These are phyloP conservation scores for Ruditapes philippinarum DNA, from an alignment of 1,140 invertebrate genomes.

Conservation along the genomic window DNA sequence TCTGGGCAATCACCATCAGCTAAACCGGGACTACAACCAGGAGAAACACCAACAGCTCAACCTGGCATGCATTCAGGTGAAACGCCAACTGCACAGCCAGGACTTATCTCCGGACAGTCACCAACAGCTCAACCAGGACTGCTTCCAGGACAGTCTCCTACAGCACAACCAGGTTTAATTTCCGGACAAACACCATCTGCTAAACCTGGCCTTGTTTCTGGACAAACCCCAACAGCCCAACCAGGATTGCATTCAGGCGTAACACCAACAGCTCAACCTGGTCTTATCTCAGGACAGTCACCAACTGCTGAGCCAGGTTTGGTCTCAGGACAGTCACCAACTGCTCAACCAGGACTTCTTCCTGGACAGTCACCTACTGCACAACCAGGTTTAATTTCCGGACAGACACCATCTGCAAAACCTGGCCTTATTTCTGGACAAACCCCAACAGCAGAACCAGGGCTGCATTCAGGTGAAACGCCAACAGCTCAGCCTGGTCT, in stretches of 20 bases:
- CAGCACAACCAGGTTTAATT: slow-evolving; percentile 26
- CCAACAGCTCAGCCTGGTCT: slow-evolving; percentile 41
- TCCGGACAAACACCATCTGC: slow-evolving; percentile 24
- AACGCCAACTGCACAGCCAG: slow-evolving; percentile 44
- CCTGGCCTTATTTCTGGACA: background rate
- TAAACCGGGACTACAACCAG: background rate
- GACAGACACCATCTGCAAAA: background rate
- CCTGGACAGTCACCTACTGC: background rate
- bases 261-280: slow-evolving; percentile 32
- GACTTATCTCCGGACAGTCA: background rate
- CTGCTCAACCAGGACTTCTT: background rate
- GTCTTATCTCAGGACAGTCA: background rate
- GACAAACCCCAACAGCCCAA: slow-evolving; percentile 55
- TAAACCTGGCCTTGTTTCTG: slow-evolving; percentile 17
- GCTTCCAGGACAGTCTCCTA: slow-evolving; percentile 21
- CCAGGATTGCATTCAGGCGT: background rate
- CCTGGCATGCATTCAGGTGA: background rate
- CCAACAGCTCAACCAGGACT: slow-evolving; percentile 40
- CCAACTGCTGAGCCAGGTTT: background rate
- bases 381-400: background rate
- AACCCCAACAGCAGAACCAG: slow-evolving; percentile 41
- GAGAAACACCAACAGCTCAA: slow-evolving; percentile 21
- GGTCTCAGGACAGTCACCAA: slow-evolving; percentile 1
- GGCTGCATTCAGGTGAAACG: background rate
- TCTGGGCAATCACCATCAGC: slow-evolving; percentile 17